A percentile compares a stretch with the other conserved stretches of the same genome.
phyloP scores from a whole-genome alignment of 2,888 invertebrate species.

The Neoaliturus tenellus region DNA sequence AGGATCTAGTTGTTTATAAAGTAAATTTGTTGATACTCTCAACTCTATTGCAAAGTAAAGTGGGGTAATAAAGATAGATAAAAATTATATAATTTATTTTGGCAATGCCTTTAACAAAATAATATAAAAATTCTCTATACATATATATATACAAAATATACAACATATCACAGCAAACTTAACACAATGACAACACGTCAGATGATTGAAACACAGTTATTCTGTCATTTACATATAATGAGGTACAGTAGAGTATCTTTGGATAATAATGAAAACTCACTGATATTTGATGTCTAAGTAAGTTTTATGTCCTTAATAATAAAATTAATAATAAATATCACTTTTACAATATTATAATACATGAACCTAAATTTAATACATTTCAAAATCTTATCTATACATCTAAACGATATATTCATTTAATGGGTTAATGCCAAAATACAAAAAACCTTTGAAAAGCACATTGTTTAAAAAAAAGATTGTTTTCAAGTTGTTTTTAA shows the following conservation, averaged over 20 bases:
- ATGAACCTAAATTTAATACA: not conserved
- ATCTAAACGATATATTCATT: too few relatives aligned
- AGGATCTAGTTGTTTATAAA: too few relatives aligned
- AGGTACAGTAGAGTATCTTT: conserved; percentile 17
- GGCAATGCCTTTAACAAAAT: conserved; percentile 1
- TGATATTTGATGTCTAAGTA: not conserved
- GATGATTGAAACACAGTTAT: not conserved
- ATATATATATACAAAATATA: conserved; percentile 41
- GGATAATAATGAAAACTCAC: conserved; percentile 24
- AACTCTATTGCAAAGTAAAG: too few relatives aligned
- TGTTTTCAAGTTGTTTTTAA: too few relatives aligned
- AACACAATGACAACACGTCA: not conserved
- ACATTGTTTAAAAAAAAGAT: too few relatives aligned
- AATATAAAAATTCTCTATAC: conserved; percentile 40
- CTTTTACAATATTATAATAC: not conserved
- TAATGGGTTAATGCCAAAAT: too few relatives aligned
- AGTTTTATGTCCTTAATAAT: conserved; percentile 9
- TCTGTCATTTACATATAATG: not conserved
- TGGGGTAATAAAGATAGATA: not conserved
- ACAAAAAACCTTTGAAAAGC: too few relatives aligned
- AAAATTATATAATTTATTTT: conserved; percentile 14
- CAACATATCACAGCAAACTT: conserved; percentile 30
- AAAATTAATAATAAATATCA: not conserved
- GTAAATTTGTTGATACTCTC: too few relatives aligned
- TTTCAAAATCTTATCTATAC: too few relatives aligned